phyloP scores from a whole-genome alignment of 2,113 vertebrate species.

The Tenebrosternarchus preto region DNA sequence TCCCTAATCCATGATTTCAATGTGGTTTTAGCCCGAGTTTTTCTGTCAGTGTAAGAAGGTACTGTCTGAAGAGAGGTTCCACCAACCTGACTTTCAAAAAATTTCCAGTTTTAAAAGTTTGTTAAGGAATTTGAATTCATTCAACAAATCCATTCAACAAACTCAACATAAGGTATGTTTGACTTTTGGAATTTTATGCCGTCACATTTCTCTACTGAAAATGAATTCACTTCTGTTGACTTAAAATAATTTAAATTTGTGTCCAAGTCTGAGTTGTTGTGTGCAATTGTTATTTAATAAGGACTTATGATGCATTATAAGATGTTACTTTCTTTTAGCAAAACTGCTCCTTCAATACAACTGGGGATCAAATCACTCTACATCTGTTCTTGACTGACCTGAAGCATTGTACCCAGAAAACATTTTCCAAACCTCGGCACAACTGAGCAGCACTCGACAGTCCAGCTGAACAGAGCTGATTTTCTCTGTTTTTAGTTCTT shows the following conservation, averaged over 20 bases:
- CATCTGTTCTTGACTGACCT: background rate
- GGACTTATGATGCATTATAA: background rate
- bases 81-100: background rate
- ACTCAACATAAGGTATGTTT: background rate
- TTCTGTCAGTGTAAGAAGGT: slow-evolving; percentile 62
- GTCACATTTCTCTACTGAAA: too few species aligned
- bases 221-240: too few species aligned
- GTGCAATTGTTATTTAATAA: background rate
- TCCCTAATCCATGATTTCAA: slow-evolving; percentile 7
- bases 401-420: background rate
- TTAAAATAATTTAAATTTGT: too few species aligned
- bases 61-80: background rate
- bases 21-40: slow-evolving; percentile 47
- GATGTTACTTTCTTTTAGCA: slow-evolving; percentile 24
- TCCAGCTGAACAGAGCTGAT: background rate
- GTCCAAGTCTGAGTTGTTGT: too few species aligned
- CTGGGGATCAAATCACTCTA: background rate
- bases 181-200: background rate
- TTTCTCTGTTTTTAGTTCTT: background rate
- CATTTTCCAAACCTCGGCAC: background rate
- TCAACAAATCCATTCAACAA: background rate
- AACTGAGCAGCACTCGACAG: background rate
- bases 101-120: background rate
- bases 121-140: background rate
- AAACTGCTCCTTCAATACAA: background rate